Percentiles rank a stretch among this genome's conserved stretches.
Evolutionary conservation across 2,113 vertebrate species (phyloP).

Genomic region (Excalfactoria chinensis): DNA sequence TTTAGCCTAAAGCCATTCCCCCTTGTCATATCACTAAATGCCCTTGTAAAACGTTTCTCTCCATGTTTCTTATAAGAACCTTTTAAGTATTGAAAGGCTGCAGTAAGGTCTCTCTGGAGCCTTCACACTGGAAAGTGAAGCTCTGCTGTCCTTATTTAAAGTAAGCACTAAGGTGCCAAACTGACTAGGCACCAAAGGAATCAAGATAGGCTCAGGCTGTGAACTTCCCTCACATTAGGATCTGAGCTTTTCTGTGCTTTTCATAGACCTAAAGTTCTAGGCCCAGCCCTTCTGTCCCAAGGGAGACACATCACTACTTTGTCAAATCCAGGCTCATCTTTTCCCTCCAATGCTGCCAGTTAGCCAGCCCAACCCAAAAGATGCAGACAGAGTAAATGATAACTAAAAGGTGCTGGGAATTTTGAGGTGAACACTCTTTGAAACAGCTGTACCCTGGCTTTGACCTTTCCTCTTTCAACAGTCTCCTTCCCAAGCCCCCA

Average conservation of each 20-base stretch:
- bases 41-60: not conserved
- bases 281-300: not conserved
- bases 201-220: not conserved
- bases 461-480: not conserved
- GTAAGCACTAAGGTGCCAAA: accelerated
- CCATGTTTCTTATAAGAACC: not conserved
- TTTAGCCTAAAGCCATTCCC: not conserved
- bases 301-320: not conserved
- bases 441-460: not conserved
- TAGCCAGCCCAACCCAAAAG: not conserved
- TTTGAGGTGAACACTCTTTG: not conserved
- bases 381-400: not conserved
- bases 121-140: not conserved
- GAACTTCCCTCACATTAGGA: not conserved
- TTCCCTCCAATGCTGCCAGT: not conserved
- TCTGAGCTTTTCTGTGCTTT: not conserved
- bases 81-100: not conserved
- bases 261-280: not conserved
- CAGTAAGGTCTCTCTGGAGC: not conserved
- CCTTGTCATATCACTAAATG: not conserved
- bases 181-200: not conserved
- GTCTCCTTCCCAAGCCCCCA: not conserved
- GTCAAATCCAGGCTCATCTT: not conserved
- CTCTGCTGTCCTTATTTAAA: not conserved
- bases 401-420: not conserved